Evolutionary conservation across 2,113 vertebrate genomes (phyloP).

Genomic region (Perca flavescens): DNA sequence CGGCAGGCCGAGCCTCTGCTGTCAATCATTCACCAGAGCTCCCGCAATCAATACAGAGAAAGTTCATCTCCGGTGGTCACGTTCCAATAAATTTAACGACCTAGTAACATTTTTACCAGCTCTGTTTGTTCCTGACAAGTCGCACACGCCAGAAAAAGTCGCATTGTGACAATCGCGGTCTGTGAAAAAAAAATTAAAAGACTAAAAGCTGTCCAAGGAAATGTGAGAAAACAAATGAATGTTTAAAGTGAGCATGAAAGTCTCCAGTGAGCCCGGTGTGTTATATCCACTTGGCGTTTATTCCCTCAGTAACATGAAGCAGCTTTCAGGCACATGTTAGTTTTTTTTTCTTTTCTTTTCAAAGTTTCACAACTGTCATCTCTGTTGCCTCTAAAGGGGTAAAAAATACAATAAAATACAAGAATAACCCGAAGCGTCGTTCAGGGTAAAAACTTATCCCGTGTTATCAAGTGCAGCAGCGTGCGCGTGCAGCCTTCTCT

Average conservation of each 20-base stretch:
- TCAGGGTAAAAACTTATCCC: neutral
- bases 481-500: conserved; percentile 28
- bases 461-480: neutral
- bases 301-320: conserved; percentile 14
- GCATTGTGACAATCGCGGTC: conserved; percentile 7
- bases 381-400: neutral
- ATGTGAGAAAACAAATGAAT: neutral
- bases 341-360: neutral
- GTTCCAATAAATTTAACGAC: conserved; percentile 56
- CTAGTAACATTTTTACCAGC: conserved; percentile 42
- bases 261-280: conserved; percentile 18
- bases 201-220: neutral
- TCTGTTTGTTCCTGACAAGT: neutral
- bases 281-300: conserved; percentile 59
- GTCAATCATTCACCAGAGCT: conserved; percentile 79
- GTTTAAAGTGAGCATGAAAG: neutral
- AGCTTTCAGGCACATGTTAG: neutral
- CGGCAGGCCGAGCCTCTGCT: conserved; percentile 22
- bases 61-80: conserved; percentile 76
- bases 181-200: neutral
- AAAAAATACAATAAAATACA: neutral
- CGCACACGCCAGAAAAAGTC: conserved; percentile 35
- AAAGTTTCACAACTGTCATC: conserved; percentile 23
- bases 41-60: conserved; percentile 58
- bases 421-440: neutral